A percentile compares a stretch with the other conserved stretches of the same genome.
These are phyloP conservation scores for Andrena dorsata DNA, from an alignment of 2,888 invertebrate genomes.

Conservation along the genomic window DNA sequence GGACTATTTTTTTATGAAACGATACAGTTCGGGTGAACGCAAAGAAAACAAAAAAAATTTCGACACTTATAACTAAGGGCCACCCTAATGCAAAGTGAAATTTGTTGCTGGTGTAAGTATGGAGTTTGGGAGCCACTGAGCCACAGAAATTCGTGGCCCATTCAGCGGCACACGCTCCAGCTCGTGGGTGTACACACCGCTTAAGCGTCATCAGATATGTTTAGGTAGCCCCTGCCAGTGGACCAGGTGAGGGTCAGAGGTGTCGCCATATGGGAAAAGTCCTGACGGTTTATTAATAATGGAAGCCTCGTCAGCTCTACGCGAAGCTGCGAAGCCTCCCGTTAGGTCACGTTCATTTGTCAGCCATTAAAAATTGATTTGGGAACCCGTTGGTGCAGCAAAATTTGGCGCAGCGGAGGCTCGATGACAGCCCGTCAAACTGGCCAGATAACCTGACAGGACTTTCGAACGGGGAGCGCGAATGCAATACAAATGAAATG, in stretches of 20 bases:
- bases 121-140: conserved; percentile 38
- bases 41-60: no score
- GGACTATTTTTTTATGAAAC: no score
- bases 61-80: no score
- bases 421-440: not conserved
- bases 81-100: no score
- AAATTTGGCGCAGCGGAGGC: not conserved
- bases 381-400: not conserved
- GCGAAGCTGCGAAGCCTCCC: not conserved
- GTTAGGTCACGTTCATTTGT: conserved; percentile 18
- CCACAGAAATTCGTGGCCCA: conserved; percentile 4
- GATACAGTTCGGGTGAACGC: no score
- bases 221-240: conserved; percentile 28
- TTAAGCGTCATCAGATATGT: conserved; percentile 46
- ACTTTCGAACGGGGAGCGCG: no score
- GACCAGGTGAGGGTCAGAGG: conserved; percentile 51
- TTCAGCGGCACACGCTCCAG: conserved; percentile 16
- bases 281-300: conserved; percentile 51
- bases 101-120: no score
- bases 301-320: not conserved
- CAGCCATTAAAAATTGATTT: conserved; percentile 25
- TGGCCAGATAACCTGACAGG: not conserved
- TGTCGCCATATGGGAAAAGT: conserved; percentile 52
- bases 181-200: conserved; percentile 35
- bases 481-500: not conserved